Base-by-base conservation (phyloP, 2,797 vertebrate species). In the Melanotaenia boesemani region DNA sequence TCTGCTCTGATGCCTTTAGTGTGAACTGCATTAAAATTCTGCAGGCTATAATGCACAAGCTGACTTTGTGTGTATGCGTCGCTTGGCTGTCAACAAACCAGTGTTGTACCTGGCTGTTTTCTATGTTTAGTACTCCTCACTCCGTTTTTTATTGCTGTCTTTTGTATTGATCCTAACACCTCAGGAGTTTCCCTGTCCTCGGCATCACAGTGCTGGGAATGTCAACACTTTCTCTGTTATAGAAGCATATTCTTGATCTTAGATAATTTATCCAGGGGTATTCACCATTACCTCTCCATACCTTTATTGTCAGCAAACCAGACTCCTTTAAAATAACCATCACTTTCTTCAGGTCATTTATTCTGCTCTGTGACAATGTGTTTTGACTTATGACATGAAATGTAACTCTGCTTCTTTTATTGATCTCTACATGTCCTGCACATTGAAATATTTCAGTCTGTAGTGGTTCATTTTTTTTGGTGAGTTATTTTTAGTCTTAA, bases 71-170 rank as follows among this genome's bases (percentile, higher is more conserved):
- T 76, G 54, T 16, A 22, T 26, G 2, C 24, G 30, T 77, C 70
- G 48, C 70, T 32, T 16, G 13, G 34, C 44, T 59, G 36, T 69
- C 48, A 63, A 68, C 39, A 65, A 54, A 79, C 20, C 46, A 10
- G 5, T 2, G 18, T 63, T 39, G 15, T 32, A 59, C 37, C 80
- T 69, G 22, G 18, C 26, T 63, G 11, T 67, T 75, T 72, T 61
- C 34, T 71, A 32, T 79, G 37, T 82, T 85, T 63, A 64, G 61
- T 32, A 36, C 63, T 81, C 13, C 26, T 72, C 59, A 77, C 65
- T 81, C 52, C 72, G 67, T 44, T 63, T 74, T 12, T 5, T 28
- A 63, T 59, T 44, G 13, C 13, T 55, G 12, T 83, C 54, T 70
- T 58, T 62, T 57, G 32, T 32, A 76, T 78, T 22, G 26, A 82